Conservation (phyloP, 2,113 vertebrate genomes). For the Lycaon pictus region DNA sequence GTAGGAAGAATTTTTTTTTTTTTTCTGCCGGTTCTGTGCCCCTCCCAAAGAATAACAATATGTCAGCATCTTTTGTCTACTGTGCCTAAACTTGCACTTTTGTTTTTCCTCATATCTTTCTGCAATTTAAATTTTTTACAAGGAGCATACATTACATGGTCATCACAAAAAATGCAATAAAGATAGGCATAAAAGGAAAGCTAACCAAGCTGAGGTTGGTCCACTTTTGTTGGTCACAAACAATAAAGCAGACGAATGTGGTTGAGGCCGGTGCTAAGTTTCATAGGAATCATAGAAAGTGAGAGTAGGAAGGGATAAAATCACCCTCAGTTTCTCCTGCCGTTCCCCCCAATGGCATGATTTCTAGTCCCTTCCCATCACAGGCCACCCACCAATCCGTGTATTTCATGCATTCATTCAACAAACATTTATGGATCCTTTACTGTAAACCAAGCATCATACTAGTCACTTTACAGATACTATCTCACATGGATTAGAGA, state of each 20-base stretch:
- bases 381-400: background rate
- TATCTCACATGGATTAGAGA: background rate
- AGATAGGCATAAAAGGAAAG: slow-evolving; percentile 32
- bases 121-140: slow-evolving; percentile 62
- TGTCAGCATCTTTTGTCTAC: background rate
- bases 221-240: slow-evolving; percentile 55
- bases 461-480: background rate
- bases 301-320: background rate
- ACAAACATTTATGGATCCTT: background rate
- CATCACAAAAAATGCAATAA: slow-evolving; percentile 60
- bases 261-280: background rate
- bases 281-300: slow-evolving; percentile 14
- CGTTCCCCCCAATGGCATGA: background rate
- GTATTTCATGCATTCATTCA: background rate
- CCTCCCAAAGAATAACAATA: slow-evolving; percentile 9
- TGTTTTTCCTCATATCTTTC: background rate
- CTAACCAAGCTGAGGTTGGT: background rate
- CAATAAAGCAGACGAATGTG: slow-evolving; percentile 44
- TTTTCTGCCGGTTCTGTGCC: background rate
- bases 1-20: background rate
- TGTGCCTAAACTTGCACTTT: slow-evolving; percentile 49
- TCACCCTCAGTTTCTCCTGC: background rate
- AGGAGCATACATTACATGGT: slow-evolving; percentile 35
- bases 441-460: background rate
- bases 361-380: slow-evolving; percentile 5